These are phyloP conservation scores for Lithophane leautieri DNA, from an alignment of 2,888 invertebrate genomes.

Conservation along the genomic window DNA sequence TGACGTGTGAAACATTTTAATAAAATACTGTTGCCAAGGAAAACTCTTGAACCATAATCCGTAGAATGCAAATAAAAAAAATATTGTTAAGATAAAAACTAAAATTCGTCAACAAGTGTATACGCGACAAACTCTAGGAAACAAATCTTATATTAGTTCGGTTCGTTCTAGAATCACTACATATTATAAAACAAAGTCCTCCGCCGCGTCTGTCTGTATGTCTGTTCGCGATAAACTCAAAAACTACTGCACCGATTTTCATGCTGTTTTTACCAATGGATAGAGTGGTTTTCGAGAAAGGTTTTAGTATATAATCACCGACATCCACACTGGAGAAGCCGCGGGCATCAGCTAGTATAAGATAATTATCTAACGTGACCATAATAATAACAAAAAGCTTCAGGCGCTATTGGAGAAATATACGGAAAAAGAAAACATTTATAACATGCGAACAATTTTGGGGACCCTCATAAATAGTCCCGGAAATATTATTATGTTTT, in stretches of 20 bases:
- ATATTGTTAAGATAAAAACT: not conserved
- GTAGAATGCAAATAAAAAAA: not conserved
- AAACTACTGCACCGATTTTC: too few species aligned
- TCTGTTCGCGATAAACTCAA: too few species aligned
- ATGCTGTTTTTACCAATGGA: too few species aligned
- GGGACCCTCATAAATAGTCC: not conserved
- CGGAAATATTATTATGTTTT: not conserved
- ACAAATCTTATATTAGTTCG: not conserved
- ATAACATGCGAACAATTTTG: not conserved
- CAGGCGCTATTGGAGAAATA: slow-evolving; percentile 1
- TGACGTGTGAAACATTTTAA: slow-evolving; percentile 23
- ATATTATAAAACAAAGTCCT: too few species aligned
- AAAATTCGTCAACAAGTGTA: not conserved
- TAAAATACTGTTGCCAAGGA: not conserved
- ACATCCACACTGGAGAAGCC: too few species aligned
- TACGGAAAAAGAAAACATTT: not conserved
- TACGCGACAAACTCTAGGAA: not conserved
- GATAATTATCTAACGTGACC: slow-evolving; percentile 4
- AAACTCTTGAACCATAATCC: not conserved
- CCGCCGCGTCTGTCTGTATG: too few species aligned
- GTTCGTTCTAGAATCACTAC: not conserved
- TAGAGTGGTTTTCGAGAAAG: too few species aligned
- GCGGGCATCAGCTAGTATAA: too few species aligned
- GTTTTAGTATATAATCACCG: too few species aligned
- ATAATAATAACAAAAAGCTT: slow-evolving; percentile 2